Conservation (phyloP, 2,797 vertebrate genomes). For the Chromobotia macracanthus region DNA sequence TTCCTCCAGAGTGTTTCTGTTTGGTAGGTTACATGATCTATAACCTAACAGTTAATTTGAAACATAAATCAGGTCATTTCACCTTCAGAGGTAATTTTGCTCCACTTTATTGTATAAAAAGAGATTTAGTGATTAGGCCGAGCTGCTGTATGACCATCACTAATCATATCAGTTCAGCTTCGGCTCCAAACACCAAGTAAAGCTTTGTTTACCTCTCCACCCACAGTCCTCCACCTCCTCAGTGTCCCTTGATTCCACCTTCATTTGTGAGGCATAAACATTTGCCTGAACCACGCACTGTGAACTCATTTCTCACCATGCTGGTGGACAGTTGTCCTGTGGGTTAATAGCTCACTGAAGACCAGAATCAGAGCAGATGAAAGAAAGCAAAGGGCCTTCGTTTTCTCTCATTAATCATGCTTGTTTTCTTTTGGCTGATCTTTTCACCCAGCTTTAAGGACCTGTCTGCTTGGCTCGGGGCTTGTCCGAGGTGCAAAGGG, state of each 20-base stretch:
- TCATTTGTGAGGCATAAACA: constrained; percentile 67
- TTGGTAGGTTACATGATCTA: constrained; percentile 2
- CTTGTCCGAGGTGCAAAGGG: constrained; percentile 76
- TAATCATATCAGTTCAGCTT: constrained; percentile 56
- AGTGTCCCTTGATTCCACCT: constrained; percentile 58
- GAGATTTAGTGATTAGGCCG: constrained; percentile 27
- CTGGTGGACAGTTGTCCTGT: constrained; percentile 79
- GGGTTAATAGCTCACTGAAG: constrained; percentile 79
- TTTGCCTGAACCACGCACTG: constrained; percentile 67
- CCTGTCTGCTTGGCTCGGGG: constrained; percentile 76
- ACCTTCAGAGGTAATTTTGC: constrained; percentile 2
- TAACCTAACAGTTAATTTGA: constrained; percentile 19
- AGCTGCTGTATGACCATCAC: constrained; percentile 31
- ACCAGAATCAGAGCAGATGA: constrained; percentile 82
- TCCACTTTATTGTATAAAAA: neutral
- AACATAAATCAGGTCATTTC: constrained; percentile 11
- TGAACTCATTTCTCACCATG: constrained; percentile 80
- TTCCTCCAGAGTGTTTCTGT: neutral
- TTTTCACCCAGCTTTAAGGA: constrained; percentile 82
- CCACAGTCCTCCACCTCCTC: constrained; percentile 43
- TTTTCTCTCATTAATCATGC: constrained; percentile 82
- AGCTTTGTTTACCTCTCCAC: constrained; percentile 17
- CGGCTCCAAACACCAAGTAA: constrained; percentile 29
- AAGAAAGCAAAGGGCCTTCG: constrained; percentile 76
- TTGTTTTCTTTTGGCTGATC: constrained; percentile 81